These are phyloP conservation scores for Tringa solitaria DNA, from an alignment of 2,113 vertebrate genomes.

Conservation along the genomic window DNA sequence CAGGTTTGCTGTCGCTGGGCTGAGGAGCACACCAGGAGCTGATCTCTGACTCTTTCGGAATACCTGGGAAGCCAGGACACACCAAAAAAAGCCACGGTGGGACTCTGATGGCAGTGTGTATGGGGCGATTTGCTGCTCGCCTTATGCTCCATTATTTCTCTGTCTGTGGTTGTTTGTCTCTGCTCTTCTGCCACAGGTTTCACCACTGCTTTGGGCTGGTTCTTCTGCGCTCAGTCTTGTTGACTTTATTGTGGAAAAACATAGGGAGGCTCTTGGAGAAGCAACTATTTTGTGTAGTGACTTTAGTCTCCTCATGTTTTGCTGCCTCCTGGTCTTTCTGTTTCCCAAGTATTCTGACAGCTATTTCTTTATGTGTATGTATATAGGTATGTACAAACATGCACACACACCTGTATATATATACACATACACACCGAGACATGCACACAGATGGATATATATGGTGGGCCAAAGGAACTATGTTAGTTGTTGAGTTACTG, in stretches of 20 bases:
- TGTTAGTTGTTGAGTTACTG: background rate
- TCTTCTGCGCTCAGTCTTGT: background rate
- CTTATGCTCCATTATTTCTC: background rate
- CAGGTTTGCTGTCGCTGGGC: background rate
- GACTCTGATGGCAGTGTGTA: background rate
- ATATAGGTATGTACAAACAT: background rate
- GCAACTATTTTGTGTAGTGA: background rate
- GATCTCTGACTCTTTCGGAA: background rate
- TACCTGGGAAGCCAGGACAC: background rate
- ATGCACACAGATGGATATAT: background rate
- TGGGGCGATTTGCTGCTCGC: background rate
- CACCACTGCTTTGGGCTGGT: background rate
- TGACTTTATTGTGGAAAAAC: background rate
- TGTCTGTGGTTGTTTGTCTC: background rate
- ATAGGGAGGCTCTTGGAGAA: background rate
- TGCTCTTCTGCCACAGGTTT: background rate
- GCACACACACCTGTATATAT: background rate
- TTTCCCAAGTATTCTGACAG: background rate
- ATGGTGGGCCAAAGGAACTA: background rate
- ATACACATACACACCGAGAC: background rate
- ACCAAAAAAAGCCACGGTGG: rapidly evolving
- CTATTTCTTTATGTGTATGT: background rate
- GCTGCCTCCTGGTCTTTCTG: background rate
- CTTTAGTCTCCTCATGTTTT: background rate
- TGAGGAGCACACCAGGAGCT: background rate